Evolutionary conservation across 2,888 invertebrate genomes (phyloP).

Genomic region (Drosophila acutilabella): DNA sequence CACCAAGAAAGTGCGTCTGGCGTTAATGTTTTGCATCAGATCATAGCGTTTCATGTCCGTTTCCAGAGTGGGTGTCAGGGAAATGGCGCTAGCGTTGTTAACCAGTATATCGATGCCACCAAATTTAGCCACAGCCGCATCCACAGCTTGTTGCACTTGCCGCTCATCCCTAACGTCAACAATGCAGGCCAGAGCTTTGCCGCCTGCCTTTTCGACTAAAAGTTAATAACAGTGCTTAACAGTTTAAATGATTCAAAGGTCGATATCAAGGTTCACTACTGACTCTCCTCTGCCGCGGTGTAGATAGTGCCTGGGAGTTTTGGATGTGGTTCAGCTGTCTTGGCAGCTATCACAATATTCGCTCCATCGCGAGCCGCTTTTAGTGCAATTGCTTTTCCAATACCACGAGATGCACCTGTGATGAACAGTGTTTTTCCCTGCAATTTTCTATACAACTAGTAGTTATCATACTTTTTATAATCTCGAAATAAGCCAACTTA

Average conservation of each 20-base stretch:
- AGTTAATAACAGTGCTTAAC: constrained; percentile 7
- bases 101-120: constrained; percentile 97
- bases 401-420: constrained; percentile 98
- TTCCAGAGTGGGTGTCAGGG: constrained; percentile 91
- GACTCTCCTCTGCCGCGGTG: constrained; percentile 93
- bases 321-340: constrained; percentile 92
- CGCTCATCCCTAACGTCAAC: constrained; percentile 93
- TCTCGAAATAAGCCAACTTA: neutral
- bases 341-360: constrained; percentile 94
- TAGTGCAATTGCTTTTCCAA: constrained; percentile 96
- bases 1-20: constrained; percentile 97
- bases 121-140: constrained; percentile 90
- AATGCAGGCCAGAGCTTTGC: constrained; percentile 91
- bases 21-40: constrained; percentile 97
- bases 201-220: constrained; percentile 92
- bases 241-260: constrained; percentile 7
- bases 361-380: constrained; percentile 95
- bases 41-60: constrained; percentile 98
- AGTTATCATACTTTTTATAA: neutral
- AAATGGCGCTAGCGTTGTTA: constrained; percentile 98
- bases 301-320: constrained; percentile 90
- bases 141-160: constrained; percentile 88
- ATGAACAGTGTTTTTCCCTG: constrained; percentile 97
- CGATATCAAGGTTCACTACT: constrained; percentile 43
- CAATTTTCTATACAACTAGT: constrained; percentile 83